Evolutionary conservation across 2,888 invertebrate species (phyloP).

Genomic region (Melanostoma scalare): DNA sequence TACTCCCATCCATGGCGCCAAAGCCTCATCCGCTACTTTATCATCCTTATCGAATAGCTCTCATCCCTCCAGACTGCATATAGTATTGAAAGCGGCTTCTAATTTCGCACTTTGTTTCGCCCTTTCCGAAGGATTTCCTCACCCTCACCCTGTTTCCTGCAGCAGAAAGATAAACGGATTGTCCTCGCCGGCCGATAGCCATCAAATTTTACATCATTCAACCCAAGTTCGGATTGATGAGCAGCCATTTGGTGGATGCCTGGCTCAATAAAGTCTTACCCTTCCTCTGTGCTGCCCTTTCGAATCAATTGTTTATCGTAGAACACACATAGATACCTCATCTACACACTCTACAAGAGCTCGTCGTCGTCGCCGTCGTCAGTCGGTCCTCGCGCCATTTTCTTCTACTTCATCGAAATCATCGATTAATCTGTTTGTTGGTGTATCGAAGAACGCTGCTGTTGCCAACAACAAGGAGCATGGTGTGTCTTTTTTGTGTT

Average conservation of each 20-base stretch:
- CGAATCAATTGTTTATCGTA: conserved; percentile 29
- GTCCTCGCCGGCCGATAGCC: conserved; percentile 61
- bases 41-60: conserved; percentile 24
- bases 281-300: neutral
- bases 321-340: conserved; percentile 39
- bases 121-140: conserved; percentile 3
- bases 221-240: conserved; percentile 57
- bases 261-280: conserved; percentile 15
- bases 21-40: conserved; percentile 31
- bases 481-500: conserved; percentile 27
- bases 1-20: conserved; percentile 49
- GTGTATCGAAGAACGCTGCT: conserved; percentile 48
- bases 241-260: conserved; percentile 41
- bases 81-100: conserved; percentile 32
- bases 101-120: conserved; percentile 52
- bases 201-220: conserved; percentile 68
- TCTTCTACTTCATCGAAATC: conserved; percentile 70
- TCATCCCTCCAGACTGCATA: conserved; percentile 14
- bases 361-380: conserved; percentile 17
- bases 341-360: conserved; percentile 10
- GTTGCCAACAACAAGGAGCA: conserved; percentile 60
- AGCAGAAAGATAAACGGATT: conserved; percentile 61
- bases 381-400: conserved; percentile 50
- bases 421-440: conserved; percentile 72
- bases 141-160: conserved; percentile 14